Base-by-base conservation (phyloP, 2,888 invertebrate species). In the Cheilosia vernalis region DNA sequence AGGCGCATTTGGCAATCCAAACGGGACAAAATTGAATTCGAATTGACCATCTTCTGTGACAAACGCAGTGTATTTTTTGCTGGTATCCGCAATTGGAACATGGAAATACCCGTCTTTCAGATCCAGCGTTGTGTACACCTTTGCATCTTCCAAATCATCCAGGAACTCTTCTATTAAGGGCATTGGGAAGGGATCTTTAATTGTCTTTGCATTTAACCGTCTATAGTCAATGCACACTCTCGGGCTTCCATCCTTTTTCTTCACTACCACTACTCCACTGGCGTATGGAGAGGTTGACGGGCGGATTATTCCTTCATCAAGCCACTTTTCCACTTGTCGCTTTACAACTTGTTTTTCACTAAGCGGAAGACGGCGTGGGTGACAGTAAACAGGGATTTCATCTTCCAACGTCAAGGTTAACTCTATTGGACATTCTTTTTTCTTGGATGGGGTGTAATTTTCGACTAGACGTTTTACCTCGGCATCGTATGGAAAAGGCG, bases 11-110 rank as follows among this genome's bases (percentile, higher is more conserved):
- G n/a, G n/a, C n/a, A n/a, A n/a, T n/a, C n/a, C n/a, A n/a, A n/a
- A n/a, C n/a, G n/a, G n/a, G n/a, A n/a, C n/a, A n/a, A n/a, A n/a
- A n/a, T n/a, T n/a, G n/a, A n/a, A n/a, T n/a, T n/a, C n/a, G n/a
- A 84, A 92, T 24, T 90, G 91, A 1, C 91, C 91, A 72, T 88
- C 88, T 6, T 87, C 90, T 7, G 90, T 91, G 0, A 92, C 90
- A 87, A 92, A 92, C 0, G 92, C 81, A 0, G 24, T 79, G 2
- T 63, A 80, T 33, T 60, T 66, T 37, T 49, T 33, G 30, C 64
- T 85, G 6, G 9, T 9, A 30, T 81, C 66, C 24, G 58, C 82
- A 2, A 87, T 44, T 19, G 73, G 47, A 15, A 82, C 79, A 19
- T 85, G 72, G 24, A 87, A 85, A 55, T 78, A 79, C 2, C 67